Evolutionary conservation across 2,888 invertebrate genomes (phyloP).

Genomic region (Choristoneura rosaceana): DNA sequence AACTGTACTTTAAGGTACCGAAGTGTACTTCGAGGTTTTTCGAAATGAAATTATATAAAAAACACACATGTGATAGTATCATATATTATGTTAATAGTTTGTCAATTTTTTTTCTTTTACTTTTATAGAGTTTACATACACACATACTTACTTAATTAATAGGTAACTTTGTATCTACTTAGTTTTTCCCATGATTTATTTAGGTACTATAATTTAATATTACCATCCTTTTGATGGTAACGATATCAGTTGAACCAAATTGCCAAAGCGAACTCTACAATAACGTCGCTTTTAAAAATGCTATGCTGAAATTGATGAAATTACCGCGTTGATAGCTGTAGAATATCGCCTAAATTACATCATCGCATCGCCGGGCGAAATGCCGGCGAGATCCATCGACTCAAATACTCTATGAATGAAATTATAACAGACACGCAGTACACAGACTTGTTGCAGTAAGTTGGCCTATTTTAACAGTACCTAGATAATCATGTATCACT

Average conservation of each 20-base stretch:
- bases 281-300: neutral
- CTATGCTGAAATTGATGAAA: neutral
- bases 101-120: no score
- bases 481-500: no score
- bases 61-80: no score
- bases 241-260: neutral
- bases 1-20: no score
- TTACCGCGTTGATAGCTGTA: slow-evolving; percentile 8
- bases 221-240: neutral
- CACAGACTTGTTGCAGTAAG: neutral
- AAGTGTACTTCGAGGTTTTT: no score
- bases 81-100: no score
- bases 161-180: no score
- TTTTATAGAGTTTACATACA: no score
- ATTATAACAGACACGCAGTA: slow-evolving; percentile 20
- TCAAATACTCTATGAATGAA: slow-evolving; percentile 28
- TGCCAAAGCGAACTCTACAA: neutral
- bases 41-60: no score
- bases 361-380: slow-evolving; percentile 18
- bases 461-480: neutral
- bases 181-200: no score
- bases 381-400: slow-evolving; percentile 11
- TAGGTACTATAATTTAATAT: no score
- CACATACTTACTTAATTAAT: no score
- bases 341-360: slow-evolving; percentile 21